Percentiles rank a stretch among this genome's conserved stretches.
Evolutionary conservation across 2,888 invertebrate genomes (phyloP).

Genomic region (Eilema caniola): DNA sequence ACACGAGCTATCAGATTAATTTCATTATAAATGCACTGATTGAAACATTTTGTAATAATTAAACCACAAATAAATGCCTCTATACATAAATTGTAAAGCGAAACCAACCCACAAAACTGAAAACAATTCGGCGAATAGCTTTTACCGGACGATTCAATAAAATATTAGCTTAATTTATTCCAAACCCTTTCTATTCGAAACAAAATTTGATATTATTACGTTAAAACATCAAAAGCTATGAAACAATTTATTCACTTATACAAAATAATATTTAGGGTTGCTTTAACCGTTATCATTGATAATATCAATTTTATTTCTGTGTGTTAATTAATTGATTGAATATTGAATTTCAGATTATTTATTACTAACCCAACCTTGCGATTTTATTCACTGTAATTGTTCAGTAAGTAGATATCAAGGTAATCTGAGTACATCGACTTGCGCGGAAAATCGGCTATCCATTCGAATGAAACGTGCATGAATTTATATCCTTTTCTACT

Average conservation of each 20-base stretch:
- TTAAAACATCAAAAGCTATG: conserved; percentile 38
- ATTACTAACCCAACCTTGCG: not conserved
- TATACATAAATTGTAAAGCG: conserved; percentile 21
- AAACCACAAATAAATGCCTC: conserved; percentile 18
- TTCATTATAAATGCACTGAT: not conserved
- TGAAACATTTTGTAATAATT: conserved; percentile 13
- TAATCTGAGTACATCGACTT: too few species aligned
- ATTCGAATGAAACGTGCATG: too few species aligned
- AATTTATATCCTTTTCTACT: too few species aligned
- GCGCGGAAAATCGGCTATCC: too few species aligned
- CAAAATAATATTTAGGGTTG: conserved; percentile 23
- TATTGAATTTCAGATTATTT: not conserved
- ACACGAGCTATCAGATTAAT: not conserved
- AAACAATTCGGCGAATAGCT: conserved; percentile 28
- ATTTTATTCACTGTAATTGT: too few species aligned
- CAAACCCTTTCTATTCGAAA: conserved; percentile 33
- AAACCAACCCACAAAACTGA: conserved; percentile 10
- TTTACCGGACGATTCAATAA: conserved; percentile 30
- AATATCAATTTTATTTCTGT: not conserved
- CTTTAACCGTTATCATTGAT: conserved; percentile 12
- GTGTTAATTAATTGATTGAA: not conserved
- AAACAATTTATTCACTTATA: conserved; percentile 37
- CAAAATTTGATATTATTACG: conserved; percentile 33
- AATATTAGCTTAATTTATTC: conserved; percentile 31
- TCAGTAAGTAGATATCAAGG: too few species aligned